Conservation (phyloP, 2,888 invertebrate genomes). For the Tetrapedia diversipes region DNA sequence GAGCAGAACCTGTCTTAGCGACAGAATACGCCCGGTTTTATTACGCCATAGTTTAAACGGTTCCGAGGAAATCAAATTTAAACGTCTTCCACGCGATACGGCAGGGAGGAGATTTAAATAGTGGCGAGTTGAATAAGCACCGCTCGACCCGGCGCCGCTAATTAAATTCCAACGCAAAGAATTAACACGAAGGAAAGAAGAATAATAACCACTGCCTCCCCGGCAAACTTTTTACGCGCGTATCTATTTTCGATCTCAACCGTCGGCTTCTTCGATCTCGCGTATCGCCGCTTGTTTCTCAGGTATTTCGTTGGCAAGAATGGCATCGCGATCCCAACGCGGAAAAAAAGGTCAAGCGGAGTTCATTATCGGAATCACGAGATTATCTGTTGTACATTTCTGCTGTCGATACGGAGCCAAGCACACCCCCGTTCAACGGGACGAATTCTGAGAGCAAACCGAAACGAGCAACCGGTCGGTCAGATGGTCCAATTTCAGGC, state of each 20-base stretch:
- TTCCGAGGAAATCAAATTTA: slow-evolving; percentile 37
- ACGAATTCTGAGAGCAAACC: too few relatives aligned
- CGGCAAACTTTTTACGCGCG: slow-evolving; percentile 10
- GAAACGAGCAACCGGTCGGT: slow-evolving; percentile 8
- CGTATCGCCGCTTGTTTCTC: not conserved
- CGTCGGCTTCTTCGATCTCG: not conserved
- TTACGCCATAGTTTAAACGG: slow-evolving; percentile 34
- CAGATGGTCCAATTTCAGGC: slow-evolving; percentile 53
- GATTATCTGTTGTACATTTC: too few relatives aligned
- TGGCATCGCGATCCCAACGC: not conserved
- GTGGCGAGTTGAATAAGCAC: slow-evolving; percentile 41
- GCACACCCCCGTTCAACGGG: too few relatives aligned
- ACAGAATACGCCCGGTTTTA: slow-evolving; percentile 18
- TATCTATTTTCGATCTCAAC: not conserved
- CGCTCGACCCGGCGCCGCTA: slow-evolving; percentile 26
- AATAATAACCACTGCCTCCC: not conserved
- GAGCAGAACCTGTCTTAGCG: not conserved
- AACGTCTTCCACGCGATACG: slow-evolving; percentile 37
- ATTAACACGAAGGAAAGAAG: slow-evolving; percentile 36
- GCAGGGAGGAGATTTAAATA: slow-evolving; percentile 37
- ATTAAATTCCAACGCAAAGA: slow-evolving; percentile 41
- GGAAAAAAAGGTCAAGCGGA: too few relatives aligned
- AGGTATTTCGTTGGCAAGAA: not conserved
- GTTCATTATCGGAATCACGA: too few relatives aligned
- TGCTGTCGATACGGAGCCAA: too few relatives aligned